phyloP scores from a whole-genome alignment of 2,888 invertebrate genomes.

The Galeruca laticollis region DNA sequence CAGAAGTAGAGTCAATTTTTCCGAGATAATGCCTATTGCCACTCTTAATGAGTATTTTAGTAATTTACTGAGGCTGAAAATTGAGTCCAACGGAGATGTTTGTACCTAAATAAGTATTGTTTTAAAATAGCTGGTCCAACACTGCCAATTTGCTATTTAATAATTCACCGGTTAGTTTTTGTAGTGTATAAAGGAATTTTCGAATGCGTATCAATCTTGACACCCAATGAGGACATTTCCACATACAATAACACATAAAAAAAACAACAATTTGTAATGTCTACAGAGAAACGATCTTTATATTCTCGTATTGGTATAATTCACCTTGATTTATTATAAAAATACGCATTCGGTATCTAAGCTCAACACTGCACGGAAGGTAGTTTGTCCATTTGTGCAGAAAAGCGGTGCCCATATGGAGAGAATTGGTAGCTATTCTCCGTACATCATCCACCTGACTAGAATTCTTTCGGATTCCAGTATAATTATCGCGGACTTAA shows the following conservation, averaged over 20 bases:
- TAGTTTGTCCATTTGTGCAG: slow-evolving; percentile 58
- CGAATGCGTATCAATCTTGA: slow-evolving; percentile 26
- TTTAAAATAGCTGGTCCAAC: too few species aligned
- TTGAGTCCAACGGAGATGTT: too few species aligned
- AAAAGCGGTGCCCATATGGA: slow-evolving; percentile 58
- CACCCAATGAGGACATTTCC: slow-evolving; percentile 40
- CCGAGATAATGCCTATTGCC: too few species aligned
- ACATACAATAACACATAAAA: slow-evolving; percentile 29
- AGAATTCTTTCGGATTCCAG: slow-evolving; percentile 57
- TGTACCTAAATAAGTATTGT: too few species aligned
- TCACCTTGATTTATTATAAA: slow-evolving; percentile 61
- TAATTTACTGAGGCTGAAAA: too few species aligned
- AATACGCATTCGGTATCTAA: slow-evolving; percentile 60
- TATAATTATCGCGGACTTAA: slow-evolving; percentile 56
- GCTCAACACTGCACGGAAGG: slow-evolving; percentile 58
- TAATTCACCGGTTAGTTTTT: neutral
- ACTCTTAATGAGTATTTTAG: too few species aligned
- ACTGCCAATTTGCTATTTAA: too few species aligned
- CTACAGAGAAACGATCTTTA: slow-evolving; percentile 49
- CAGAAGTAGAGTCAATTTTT: too few species aligned
- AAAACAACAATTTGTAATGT: slow-evolving; percentile 50
- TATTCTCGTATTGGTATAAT: slow-evolving; percentile 46
- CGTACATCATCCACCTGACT: slow-evolving; percentile 62
- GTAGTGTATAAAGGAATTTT: neutral
- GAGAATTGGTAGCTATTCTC: slow-evolving; percentile 55